Evolutionary conservation across 37 sponge, comb jelly and placozoan species (phyloP).

Genomic region (Haliclona indistincta): DNA sequence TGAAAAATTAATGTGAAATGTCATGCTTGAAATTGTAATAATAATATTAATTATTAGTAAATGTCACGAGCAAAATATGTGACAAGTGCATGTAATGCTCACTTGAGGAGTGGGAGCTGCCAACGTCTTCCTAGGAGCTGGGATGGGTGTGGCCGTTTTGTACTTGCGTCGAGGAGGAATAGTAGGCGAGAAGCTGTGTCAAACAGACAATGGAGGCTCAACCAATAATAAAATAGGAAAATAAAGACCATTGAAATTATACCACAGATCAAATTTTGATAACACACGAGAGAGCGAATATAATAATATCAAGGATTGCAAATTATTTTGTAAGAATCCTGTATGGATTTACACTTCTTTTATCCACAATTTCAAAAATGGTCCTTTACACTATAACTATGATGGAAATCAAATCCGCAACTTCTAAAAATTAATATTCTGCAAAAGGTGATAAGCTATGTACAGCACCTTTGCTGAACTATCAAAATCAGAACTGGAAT

Average conservation of each 20-base stretch:
- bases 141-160: constrained; percentile 37
- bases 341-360: no score
- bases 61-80: not conserved
- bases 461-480: not conserved
- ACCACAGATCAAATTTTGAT: no score
- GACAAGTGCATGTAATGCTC: not conserved
- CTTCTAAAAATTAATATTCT: not conserved
- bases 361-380: no score
- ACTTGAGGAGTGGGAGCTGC: constrained; percentile 39
- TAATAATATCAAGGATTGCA: no score
- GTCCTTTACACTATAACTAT: no score
- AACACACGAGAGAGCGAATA: no score
- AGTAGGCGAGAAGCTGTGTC: constrained; percentile 40
- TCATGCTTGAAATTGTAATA: not conserved
- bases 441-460: not conserved
- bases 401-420: not conserved
- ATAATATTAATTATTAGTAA: not conserved
- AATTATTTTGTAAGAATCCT: no score
- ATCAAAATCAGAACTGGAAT: not conserved
- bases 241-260: no score
- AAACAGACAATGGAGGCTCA: no score
- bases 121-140: constrained; percentile 51
- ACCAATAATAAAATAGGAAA: no score
- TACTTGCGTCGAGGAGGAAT: constrained; percentile 46
- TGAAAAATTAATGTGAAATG: not conserved